Evolutionary conservation across 2,113 vertebrate species (phyloP), one percentile per base, ranked within the genome.

Genomic region (Pungitius pungitius): DNA sequence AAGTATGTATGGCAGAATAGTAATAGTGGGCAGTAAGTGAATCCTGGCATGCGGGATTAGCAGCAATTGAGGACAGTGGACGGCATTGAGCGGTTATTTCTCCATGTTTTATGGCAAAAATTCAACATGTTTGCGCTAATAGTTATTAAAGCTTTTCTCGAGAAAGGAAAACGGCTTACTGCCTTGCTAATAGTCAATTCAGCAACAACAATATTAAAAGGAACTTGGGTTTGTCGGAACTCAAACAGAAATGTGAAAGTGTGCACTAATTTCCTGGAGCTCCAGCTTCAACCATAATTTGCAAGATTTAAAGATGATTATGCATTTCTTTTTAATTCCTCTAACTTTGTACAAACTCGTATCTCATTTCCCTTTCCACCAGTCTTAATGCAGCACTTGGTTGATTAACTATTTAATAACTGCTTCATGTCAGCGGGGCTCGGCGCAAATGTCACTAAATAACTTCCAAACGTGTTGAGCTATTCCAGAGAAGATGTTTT

Each of bases 41-140:
- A 88, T 80, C 49, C 17, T 68, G 77, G 80, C 63, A 69, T 51
- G 39, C 55, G 77, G 80, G 77, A 70, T 43, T 27, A 24, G 67
- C n/a, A 42, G 71, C 73, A 69, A 52, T 18, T 40, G 80, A 81
- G 75, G 69, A 80, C 42, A 47, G 74, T 65, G 47, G 66, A 52
- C 20, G 26, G 61, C n/a, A n/a, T n/a, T n/a, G n/a, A n/a, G n/a
- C n/a, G n/a, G 6, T 67, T 40, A 67, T 37, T 51, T 15, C 35
- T 24, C 17, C 12, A 9, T 39, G 6, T n/a, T 35, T 49, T 24
- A 40, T 3, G 27, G 9, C 2, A 11, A 11, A 26, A 68, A 27
- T 67, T 5, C 6, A 37, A 18, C n/a, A 8, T 2, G 18, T 37
- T 5, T 33, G 24, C 18, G 8, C 35, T 35, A 35, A 47, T 49